Conservation (phyloP, 2,888 invertebrate species). For the Drosophila koepferae region DNA sequence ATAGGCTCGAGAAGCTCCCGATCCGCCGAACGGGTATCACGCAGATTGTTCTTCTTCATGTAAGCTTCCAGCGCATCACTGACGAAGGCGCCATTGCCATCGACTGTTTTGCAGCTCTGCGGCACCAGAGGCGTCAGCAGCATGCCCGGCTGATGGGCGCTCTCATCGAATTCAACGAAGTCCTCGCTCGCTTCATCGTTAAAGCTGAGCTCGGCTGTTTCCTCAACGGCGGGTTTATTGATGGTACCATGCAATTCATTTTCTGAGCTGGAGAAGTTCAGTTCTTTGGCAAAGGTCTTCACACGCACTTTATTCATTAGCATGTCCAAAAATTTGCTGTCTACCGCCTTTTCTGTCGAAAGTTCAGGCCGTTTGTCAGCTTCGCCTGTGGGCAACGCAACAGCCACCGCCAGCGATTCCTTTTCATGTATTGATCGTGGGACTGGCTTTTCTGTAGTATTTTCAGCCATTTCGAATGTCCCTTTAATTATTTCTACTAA, state of each 20-base stretch:
- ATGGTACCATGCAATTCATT: neutral
- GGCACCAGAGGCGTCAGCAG: slow-evolving; percentile 83
- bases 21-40: slow-evolving; percentile 33
- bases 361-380: neutral
- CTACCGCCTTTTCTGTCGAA: slow-evolving; percentile 40
- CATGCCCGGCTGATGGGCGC: slow-evolving; percentile 82
- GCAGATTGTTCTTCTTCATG: slow-evolving; percentile 83
- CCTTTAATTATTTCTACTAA: neutral
- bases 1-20: slow-evolving; percentile 53
- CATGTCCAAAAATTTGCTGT: slow-evolving; percentile 82
- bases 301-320: slow-evolving; percentile 81
- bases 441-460: neutral
- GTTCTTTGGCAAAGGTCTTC: slow-evolving; percentile 56
- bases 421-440: neutral
- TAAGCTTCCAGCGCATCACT: slow-evolving; percentile 86
- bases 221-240: neutral
- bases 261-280: slow-evolving; percentile 18
- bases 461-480: neutral
- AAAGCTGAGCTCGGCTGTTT: neutral
- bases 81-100: slow-evolving; percentile 84
- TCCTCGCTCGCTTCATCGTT: slow-evolving; percentile 67
- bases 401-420: neutral
- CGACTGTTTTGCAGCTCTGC: slow-evolving; percentile 56
- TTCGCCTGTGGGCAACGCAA: neutral
- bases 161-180: slow-evolving; percentile 84